These are phyloP conservation scores for Cyclura pinguis DNA, from an alignment of 2,797 vertebrate genomes.

Conservation along the genomic window DNA sequence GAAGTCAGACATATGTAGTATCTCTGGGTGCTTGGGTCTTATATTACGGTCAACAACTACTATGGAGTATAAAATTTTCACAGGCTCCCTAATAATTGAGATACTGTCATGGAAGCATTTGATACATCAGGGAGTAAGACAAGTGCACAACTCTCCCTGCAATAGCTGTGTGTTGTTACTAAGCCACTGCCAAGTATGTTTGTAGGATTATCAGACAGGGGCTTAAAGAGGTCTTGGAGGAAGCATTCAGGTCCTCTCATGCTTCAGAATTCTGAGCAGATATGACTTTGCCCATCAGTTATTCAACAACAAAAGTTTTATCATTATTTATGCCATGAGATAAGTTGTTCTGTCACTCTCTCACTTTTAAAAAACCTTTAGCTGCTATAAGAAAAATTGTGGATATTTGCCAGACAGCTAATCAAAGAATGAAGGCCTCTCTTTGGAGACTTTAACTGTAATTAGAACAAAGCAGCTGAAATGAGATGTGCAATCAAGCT, in stretches of 20 bases:
- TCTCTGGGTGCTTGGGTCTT: no score
- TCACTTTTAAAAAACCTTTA: conserved; percentile 29
- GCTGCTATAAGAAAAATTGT: conserved; percentile 9
- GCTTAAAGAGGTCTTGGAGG: background rate
- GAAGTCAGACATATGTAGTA: no score
- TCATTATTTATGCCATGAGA: background rate
- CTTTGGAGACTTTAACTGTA: conserved; percentile 9
- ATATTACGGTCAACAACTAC: no score
- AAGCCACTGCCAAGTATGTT: no score
- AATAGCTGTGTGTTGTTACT: no score
- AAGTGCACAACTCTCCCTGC: no score
- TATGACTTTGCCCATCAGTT: background rate
- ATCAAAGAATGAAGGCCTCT: conserved; percentile 26
- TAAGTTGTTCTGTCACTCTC: background rate
- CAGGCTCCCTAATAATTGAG: no score
- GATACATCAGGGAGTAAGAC: no score
- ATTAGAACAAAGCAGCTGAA: conserved; percentile 45
- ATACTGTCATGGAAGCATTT: no score
- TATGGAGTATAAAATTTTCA: no score
- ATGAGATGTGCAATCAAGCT: background rate
- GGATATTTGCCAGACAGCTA: conserved; percentile 31
- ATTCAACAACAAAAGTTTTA: background rate
- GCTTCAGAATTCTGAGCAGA: background rate
- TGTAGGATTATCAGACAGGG: background rate
- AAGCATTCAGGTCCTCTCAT: no score